These are phyloP conservation scores for Pangasius sanitwongsei DNA, from an alignment of 2,797 vertebrate species.

Conservation along the genomic window DNA sequence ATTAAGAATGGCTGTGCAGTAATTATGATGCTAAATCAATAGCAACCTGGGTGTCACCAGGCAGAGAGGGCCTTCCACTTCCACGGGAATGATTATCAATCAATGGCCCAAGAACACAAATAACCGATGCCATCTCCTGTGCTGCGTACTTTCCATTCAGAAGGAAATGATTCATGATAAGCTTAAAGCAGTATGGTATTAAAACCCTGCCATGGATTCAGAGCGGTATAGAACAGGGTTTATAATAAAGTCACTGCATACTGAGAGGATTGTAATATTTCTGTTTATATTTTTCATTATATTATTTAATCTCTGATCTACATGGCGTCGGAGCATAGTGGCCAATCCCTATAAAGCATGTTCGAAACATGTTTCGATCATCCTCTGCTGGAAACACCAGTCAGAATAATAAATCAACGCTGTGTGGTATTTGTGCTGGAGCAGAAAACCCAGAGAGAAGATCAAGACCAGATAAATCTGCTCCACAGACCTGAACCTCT, in stretches of 20 bases:
- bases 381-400: constrained; percentile 23
- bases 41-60: constrained; percentile 52
- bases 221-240: background rate
- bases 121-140: constrained; percentile 26
- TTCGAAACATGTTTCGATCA: background rate
- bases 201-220: background rate
- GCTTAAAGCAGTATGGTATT: background rate
- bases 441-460: constrained; percentile 1
- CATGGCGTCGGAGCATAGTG: background rate
- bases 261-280: background rate
- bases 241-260: background rate
- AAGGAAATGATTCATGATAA: background rate
- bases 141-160: constrained; percentile 28
- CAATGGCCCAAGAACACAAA: constrained; percentile 22
- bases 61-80: constrained; percentile 33
- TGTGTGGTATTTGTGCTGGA: constrained; percentile 8
- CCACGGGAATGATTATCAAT: constrained; percentile 30
- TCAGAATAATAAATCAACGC: constrained; percentile 53
- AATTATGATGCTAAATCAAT: constrained; percentile 60
- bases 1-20: constrained; percentile 54
- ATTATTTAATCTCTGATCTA: background rate
- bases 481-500: background rate
- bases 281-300: background rate
- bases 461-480: constrained; percentile 1
- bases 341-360: background rate